Base-by-base conservation (phyloP, 2,797 vertebrate genomes). In the Micropoecilia bifurca region DNA sequence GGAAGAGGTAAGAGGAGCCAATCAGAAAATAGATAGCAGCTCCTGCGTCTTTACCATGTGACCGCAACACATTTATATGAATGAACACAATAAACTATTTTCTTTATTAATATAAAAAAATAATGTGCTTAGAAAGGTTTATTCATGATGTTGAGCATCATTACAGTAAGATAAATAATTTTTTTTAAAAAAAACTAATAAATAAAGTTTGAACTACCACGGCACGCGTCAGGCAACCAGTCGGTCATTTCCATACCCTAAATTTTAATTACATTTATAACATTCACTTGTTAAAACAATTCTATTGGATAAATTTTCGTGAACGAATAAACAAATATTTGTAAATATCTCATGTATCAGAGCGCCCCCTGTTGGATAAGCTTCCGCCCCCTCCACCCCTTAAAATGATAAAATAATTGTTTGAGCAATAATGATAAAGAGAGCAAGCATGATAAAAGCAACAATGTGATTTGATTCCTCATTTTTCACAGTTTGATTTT, bases 311-410 rank as follows among this genome's bases (percentile, higher is more conserved):
- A 45, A 45, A 46, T 69, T 43, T 69, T 43, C 5, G 28, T 30
- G 13, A 30, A 61, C 33, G 3, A 33, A 61, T 61, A 61, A 61
- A 39, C n/a, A 47, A 47, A 48, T 39, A 16, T 43, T 45, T 1
- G 10, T 13, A 30, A 47, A 55, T 47, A 48, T 48, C 28, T 55
- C 5, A 10, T 16, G 43, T 71, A 55, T 20, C 14, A 66, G 28
- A 45, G 69, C 71, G 3, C 82, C 55, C 71, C 76, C 76, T 78
- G 74, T 20, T 74, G 84, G 74, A 79, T n/a, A 16, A 46, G 3
- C 3, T 4, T 25, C 18, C 14, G 14, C 4, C 13, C 6, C 14
- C n/a, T 1, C 47, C 47, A 4, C 3, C 18, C 1, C 20, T 50
- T 5, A 50, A 50, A 20, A 22, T 50, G 7, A 20, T 50, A 20